phyloP scores from a whole-genome alignment of 2,797 vertebrate species.

The Schizopygopsis pylzovi region DNA sequence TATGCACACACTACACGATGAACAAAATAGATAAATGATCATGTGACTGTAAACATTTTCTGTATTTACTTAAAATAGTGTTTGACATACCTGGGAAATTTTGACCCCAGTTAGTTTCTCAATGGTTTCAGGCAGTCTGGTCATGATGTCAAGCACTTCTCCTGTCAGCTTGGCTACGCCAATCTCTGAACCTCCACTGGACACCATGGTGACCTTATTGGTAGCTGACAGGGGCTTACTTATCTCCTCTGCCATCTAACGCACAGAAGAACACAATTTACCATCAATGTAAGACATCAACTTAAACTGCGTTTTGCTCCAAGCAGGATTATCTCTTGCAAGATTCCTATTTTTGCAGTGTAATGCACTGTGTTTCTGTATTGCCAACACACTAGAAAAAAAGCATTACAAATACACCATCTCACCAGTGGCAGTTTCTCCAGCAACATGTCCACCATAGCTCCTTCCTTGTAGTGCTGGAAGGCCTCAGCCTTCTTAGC shows the following conservation, averaged over 20 bases:
- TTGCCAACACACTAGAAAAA: not conserved
- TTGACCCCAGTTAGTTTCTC: slow-evolving; percentile 87
- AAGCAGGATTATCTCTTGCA: not conserved
- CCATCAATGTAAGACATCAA: not conserved
- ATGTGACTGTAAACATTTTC: not conserved
- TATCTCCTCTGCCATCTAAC: slow-evolving; percentile 89
- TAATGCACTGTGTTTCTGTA: not conserved
- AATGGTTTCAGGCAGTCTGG: slow-evolving; percentile 80
- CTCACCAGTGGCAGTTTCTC: slow-evolving; percentile 88
- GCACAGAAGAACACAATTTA: slow-evolving; percentile 10
- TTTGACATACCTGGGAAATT: slow-evolving; percentile 84
- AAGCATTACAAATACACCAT: not conserved
- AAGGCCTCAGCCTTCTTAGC: slow-evolving; percentile 90
- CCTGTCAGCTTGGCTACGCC: slow-evolving; percentile 86
- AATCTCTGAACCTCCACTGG: slow-evolving; percentile 81
- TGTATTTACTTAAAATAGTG: not conserved
- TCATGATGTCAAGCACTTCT: slow-evolving; percentile 90
- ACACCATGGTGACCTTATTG: slow-evolving; percentile 88
- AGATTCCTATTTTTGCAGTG: not conserved
- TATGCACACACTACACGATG: not conserved
- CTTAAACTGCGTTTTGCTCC: not conserved
- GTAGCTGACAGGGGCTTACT: slow-evolving; percentile 82
- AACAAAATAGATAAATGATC: not conserved
- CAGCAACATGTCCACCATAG: slow-evolving; percentile 92
- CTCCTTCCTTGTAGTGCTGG: slow-evolving; percentile 87